phyloP scores from a whole-genome alignment of 2,797 vertebrate species.

The Sebastes wilsoni region DNA sequence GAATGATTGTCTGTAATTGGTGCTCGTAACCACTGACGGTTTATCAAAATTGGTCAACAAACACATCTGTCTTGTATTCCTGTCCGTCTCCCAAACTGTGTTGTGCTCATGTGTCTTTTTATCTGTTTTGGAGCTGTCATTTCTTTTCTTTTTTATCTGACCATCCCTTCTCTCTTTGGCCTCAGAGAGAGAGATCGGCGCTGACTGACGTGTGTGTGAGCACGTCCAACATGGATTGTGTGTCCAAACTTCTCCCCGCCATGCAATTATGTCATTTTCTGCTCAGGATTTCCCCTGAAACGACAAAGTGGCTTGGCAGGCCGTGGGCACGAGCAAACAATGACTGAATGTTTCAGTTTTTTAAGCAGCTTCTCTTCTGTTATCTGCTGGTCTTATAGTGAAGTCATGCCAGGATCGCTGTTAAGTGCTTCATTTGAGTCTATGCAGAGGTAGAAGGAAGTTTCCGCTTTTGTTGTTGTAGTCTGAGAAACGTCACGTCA shows the following conservation, averaged over 20 bases:
- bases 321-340: slow-evolving; percentile 9
- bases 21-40: slow-evolving; percentile 24
- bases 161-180: slow-evolving; percentile 7
- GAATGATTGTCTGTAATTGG: slow-evolving; percentile 31
- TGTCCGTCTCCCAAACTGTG: slow-evolving; percentile 7
- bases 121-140: slow-evolving; percentile 31
- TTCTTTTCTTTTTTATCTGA: slow-evolving; percentile 7
- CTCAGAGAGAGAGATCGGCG: background rate
- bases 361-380: slow-evolving; percentile 22
- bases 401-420: background rate
- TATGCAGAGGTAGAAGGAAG: accelerated
- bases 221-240: slow-evolving; percentile 33
- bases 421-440: no score
- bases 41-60: slow-evolving; percentile 33
- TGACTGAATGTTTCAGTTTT: slow-evolving; percentile 39
- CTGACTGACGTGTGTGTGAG: slow-evolving; percentile 49
- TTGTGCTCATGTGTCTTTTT: slow-evolving; percentile 40
- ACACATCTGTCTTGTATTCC: slow-evolving; percentile 14
- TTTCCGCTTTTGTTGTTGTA: no score
- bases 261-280: slow-evolving; percentile 73
- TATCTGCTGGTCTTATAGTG: slow-evolving; percentile 23
- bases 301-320: slow-evolving; percentile 64
- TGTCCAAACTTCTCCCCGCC: slow-evolving; percentile 58
- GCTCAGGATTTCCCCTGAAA: slow-evolving; percentile 64
- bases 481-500: no score